Evolutionary conservation across 2,113 vertebrate genomes (phyloP), one percentile per base, ranked within the genome.

Genomic region (Dunckerocampus dactyliophorus): DNA sequence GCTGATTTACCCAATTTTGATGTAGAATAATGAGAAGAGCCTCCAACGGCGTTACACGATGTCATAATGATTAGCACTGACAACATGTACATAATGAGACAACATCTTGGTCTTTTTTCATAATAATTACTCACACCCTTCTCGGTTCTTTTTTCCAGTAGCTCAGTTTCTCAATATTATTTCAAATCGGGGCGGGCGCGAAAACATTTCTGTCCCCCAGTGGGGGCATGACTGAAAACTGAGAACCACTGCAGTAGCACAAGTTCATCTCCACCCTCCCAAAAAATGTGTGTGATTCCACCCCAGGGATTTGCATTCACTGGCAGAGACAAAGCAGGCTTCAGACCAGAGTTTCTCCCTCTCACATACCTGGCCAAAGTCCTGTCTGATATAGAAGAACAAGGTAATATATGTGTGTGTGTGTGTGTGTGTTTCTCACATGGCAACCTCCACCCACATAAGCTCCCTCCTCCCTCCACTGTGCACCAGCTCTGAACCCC

Each of bases 271-370:
- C 39, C 39, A 43, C 39, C 39, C 24, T 68, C 57, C 45, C 24
- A 2, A 1, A 55, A 34, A 28, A 19, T 59, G 19, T 17, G 43
- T 42, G 43, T 63, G 56, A 63, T 75, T 80, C 39, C 61, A n/a
- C 31, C 24, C 47, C 85, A 96, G 95, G 84, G 82, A 69, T 76
- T 81, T n/a, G 67, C 43, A 62, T 82, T 82, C 61, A 76, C 77
- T 34, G 2, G 82, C 50, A 84, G 77, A 67, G 89, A 93, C 64
- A 92, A 85, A 63, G 66, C 80, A 0, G 61, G 89, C 0, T 81
- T 89, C 70, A 84, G 69, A 20, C 63, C 90, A 0, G 92, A 97
- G 53, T 98, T 99, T 86, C 88, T 99, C 73, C 95, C 96, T 62
- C 91, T 99, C 19, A 92, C 90, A 81, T 94, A 92, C 85, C 90